Conservation (phyloP, 2,113 vertebrate species). For the Podilymbus podiceps region DNA sequence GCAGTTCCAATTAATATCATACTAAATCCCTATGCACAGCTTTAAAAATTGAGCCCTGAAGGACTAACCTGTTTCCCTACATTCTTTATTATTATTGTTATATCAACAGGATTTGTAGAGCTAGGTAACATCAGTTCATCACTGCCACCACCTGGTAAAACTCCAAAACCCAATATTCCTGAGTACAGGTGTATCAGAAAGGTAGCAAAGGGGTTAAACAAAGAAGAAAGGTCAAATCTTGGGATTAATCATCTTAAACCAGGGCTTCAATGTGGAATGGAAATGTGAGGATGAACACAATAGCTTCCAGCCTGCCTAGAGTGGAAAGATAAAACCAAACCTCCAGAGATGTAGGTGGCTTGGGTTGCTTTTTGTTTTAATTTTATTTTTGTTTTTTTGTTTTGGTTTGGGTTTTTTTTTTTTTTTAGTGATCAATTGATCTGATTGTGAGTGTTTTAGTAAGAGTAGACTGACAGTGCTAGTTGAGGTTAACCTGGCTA, state of each 20-base stretch:
- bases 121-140: constrained; percentile 39
- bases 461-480: neutral
- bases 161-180: accelerated
- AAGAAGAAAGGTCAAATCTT: neutral
- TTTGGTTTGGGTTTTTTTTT: too few relatives aligned
- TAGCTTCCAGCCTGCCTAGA: neutral
- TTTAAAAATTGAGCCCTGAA: constrained; percentile 45
- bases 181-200: neutral
- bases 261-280: neutral
- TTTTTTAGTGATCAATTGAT: neutral
- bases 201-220: neutral
- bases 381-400: neutral
- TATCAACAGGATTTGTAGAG: neutral
- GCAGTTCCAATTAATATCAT: constrained; percentile 19
- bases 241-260: neutral
- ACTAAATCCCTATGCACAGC: neutral
- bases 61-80: constrained; percentile 48
- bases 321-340: neutral
- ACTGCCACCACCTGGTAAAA: constrained; percentile 64
- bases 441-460: neutral
- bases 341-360: neutral
- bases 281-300: neutral
- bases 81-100: constrained; percentile 36
- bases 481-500: neutral
- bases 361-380: neutral